Percentiles rank a stretch among this genome's conserved stretches.
Evolutionary conservation across 2,113 vertebrate species (phyloP).

Genomic region (Perca flavescens): DNA sequence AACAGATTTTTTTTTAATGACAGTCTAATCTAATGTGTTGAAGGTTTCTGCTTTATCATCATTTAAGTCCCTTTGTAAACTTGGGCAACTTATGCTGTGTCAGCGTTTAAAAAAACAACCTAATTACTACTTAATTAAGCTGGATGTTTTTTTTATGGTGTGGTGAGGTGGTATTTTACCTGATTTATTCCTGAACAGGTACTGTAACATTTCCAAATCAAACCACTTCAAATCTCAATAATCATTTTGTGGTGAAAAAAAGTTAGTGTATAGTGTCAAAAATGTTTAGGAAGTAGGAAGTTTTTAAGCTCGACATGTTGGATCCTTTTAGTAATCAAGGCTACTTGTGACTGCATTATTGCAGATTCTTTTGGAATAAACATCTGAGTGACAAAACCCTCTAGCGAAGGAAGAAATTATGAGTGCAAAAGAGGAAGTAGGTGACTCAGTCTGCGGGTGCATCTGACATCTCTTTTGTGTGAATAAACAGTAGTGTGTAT

Average conservation of each 20-base stretch:
- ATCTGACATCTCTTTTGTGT: too few relatives aligned
- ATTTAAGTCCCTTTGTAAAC: conserved; percentile 28
- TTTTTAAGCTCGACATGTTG: not conserved
- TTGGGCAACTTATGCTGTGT: not conserved
- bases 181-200: not conserved
- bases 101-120: not conserved
- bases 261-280: not conserved
- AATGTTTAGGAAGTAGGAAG: not conserved
- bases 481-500: too few relatives aligned
- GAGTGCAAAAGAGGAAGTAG: too few relatives aligned
- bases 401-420: too few relatives aligned
- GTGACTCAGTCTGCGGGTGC: too few relatives aligned
- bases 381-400: too few relatives aligned
- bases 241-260: too few relatives aligned
- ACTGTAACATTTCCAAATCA: not conserved
- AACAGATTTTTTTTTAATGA: conserved; percentile 37
- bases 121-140: not conserved
- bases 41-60: conserved; percentile 56
- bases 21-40: conserved; percentile 50
- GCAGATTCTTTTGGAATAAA: too few relatives aligned
- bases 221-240: not conserved
- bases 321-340: not conserved
- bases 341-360: too few relatives aligned
- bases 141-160: not conserved
- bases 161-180: not conserved